Conservation (phyloP, 2,797 vertebrate species). For the Arrhamphus sclerolepis region DNA sequence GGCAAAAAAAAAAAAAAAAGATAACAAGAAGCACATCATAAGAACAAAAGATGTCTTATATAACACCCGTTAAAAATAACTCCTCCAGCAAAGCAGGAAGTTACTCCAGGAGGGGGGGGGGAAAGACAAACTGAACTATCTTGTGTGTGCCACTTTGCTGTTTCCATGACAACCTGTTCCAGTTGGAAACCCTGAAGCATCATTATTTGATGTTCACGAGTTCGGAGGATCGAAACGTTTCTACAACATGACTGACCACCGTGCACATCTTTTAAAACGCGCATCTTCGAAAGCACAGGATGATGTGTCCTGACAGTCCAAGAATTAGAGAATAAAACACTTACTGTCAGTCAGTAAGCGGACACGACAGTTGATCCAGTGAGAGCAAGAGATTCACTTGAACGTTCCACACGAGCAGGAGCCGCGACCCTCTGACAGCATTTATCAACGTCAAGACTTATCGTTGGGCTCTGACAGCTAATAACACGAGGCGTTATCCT, state of each 20-base stretch:
- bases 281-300: background rate
- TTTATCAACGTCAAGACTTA: slow-evolving; percentile 14
- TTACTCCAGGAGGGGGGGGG: slow-evolving; percentile 43
- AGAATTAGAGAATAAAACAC: slow-evolving; percentile 15
- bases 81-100: slow-evolving; percentile 67
- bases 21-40: slow-evolving; percentile 34
- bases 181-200: slow-evolving; percentile 54
- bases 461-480: slow-evolving; percentile 17
- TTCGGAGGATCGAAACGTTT: slow-evolving; percentile 30
- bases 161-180: slow-evolving; percentile 81
- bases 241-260: background rate
- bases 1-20: slow-evolving; percentile 36
- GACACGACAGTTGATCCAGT: slow-evolving; percentile 21
- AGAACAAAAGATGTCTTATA: slow-evolving; percentile 72
- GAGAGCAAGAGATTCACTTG: slow-evolving; percentile 19
- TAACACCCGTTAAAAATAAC: slow-evolving; percentile 81
- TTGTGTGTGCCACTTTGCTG: slow-evolving; percentile 75
- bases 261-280: background rate
- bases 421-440: slow-evolving; percentile 3
- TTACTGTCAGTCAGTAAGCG: slow-evolving; percentile 1
- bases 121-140: slow-evolving; percentile 62
- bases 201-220: slow-evolving; percentile 49
- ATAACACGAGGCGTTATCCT: slow-evolving; percentile 1
- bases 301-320: background rate
- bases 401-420: slow-evolving; percentile 4